A percentile compares a stretch with the other conserved stretches of the same genome.
phyloP scores from a whole-genome alignment of 2,113 vertebrate species.

The Gadus chalcogrammus region DNA sequence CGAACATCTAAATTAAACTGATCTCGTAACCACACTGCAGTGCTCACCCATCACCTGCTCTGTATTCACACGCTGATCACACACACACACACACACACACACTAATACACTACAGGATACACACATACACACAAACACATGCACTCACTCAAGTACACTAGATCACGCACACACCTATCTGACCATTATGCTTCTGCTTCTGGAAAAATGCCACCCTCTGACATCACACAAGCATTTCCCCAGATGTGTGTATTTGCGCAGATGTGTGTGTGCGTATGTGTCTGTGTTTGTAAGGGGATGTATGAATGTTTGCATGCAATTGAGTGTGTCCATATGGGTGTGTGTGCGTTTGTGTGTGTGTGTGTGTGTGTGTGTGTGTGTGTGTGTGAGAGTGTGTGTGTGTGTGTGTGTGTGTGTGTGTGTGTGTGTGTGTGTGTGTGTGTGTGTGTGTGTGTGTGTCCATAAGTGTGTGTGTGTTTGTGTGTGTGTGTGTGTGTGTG shows the following conservation, averaged over 20 bases:
- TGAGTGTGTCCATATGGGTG: background rate
- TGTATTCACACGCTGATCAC: too few species aligned
- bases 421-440: too few species aligned
- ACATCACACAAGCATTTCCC: background rate
- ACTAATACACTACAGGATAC: background rate
- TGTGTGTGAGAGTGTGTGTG: too few species aligned
- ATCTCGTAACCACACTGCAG: too few species aligned
- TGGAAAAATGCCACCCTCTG: background rate
- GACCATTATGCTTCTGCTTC: background rate
- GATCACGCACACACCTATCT: background rate
- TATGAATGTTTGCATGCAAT: background rate
- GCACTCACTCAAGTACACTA: background rate
- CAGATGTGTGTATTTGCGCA: slow-evolving; percentile 18
- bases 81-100: background rate
- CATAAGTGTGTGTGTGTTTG: too few species aligned
- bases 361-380: background rate
- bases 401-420: background rate
- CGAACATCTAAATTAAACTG: too few species aligned
- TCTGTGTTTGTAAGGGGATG: slow-evolving; percentile 12
- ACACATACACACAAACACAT: background rate
- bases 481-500: too few species aligned
- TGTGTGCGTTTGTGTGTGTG: too few species aligned
- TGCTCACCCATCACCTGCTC: too few species aligned
- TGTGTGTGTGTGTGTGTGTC: too few species aligned
- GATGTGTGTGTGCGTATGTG: slow-evolving; percentile 26